Evolutionary conservation across 2,888 invertebrate species (phyloP).

Genomic region (Sarcophaga caerulescens): DNA sequence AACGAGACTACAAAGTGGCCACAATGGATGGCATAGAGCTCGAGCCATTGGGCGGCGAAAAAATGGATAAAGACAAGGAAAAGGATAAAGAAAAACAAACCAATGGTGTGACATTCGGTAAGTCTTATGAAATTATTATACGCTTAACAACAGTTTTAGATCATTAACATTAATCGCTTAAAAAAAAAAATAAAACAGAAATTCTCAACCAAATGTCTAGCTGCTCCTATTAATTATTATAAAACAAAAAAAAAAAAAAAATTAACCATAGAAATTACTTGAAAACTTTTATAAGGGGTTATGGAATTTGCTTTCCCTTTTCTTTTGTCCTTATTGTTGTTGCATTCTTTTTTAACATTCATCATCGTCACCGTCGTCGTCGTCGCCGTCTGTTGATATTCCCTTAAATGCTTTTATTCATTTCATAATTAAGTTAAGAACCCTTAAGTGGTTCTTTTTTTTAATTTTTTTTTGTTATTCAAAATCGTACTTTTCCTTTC

Average conservation of each 20-base stretch:
- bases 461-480: constrained; percentile 11
- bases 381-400: constrained; percentile 38
- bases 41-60: constrained; percentile 80
- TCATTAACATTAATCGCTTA: constrained; percentile 15
- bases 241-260: neutral
- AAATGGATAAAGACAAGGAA: constrained; percentile 77
- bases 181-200: constrained; percentile 18
- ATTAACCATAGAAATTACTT: constrained; percentile 24
- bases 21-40: constrained; percentile 80
- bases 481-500: constrained; percentile 60
- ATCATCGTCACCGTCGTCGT: neutral
- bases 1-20: constrained; percentile 81
- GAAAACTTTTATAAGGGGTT: constrained; percentile 25
- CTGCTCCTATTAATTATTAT: neutral
- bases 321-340: constrained; percentile 15
- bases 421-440: constrained; percentile 72
- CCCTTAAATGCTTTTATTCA: constrained; percentile 66
- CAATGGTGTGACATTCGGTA: constrained; percentile 80
- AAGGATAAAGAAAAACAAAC: constrained; percentile 77
- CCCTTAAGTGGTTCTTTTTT: constrained; percentile 66
- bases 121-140: constrained; percentile 68
- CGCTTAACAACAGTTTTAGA: neutral
- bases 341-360: constrained; percentile 30
- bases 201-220: constrained; percentile 33
- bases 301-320: constrained; percentile 1